Conservation (phyloP, 1,140 invertebrate genomes). For the Hylyphantes graminicola region DNA sequence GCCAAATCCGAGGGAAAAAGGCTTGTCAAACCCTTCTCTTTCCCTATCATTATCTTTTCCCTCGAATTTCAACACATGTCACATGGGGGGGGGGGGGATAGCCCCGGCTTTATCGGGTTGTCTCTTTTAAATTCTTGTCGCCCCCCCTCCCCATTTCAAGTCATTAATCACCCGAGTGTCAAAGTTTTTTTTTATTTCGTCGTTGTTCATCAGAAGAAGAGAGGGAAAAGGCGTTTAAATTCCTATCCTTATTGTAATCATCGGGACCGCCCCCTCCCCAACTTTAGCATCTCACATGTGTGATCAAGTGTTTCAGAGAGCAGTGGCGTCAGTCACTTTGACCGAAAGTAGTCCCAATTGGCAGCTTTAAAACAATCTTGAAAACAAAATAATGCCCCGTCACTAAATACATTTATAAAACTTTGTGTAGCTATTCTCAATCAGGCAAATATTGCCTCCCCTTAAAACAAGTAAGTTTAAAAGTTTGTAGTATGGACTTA, state of each 20-base stretch:
- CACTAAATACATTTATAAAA: too few species aligned
- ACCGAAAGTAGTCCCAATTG: too few species aligned
- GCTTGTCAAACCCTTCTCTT: conserved; percentile 51
- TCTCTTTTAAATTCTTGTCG: conserved; percentile 57
- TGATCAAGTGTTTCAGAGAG: too few species aligned
- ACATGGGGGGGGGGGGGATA: conserved; percentile 15
- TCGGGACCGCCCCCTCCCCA: conserved; percentile 5
- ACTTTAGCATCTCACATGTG: too few species aligned
- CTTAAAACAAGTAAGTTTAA: too few species aligned
- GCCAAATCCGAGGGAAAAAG: conserved; percentile 47
- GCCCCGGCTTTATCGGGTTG: conserved; percentile 43
- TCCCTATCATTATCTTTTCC: conserved; percentile 53
- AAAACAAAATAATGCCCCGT: too few species aligned
- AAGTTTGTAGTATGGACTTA: background rate
- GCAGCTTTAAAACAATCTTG: too few species aligned
- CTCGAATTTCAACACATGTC: conserved; percentile 59
- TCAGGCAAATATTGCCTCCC: too few species aligned
- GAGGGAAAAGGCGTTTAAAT: conserved; percentile 50
- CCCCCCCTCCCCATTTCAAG: conserved; percentile 38
- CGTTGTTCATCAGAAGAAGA: conserved; percentile 20
- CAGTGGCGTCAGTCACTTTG: too few species aligned
- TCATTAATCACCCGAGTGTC: conserved; percentile 56
- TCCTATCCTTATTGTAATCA: conserved; percentile 59
- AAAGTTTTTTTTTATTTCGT: conserved; percentile 46
- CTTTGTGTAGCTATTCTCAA: too few species aligned